Evolutionary conservation across 2,113 vertebrate species (phyloP).

Genomic region (Rhea pennata): DNA sequence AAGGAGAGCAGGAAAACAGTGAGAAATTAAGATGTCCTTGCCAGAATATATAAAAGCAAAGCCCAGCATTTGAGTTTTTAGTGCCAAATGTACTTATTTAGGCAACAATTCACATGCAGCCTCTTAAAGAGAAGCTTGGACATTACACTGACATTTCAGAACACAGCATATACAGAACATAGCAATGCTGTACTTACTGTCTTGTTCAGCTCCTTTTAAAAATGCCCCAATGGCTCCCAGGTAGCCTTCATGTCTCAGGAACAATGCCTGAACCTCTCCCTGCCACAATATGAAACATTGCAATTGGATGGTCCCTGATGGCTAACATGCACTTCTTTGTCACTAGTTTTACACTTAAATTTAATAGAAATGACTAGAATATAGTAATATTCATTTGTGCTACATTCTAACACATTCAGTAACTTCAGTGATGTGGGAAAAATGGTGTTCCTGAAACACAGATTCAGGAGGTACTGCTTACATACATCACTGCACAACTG

Average conservation of each 20-base stretch:
- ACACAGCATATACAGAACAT: conserved; percentile 56
- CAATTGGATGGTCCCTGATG: conserved; percentile 60
- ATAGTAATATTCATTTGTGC: conserved; percentile 33
- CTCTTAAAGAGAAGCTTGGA: conserved; percentile 57
- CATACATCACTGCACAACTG: conserved; percentile 14
- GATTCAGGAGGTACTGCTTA: not conserved
- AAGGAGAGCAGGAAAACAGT: not conserved
- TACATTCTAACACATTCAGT: conserved; percentile 57
- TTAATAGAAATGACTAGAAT: conserved; percentile 50
- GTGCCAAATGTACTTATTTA: conserved; percentile 21
- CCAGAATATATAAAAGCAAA: conserved; percentile 24
- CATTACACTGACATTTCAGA: conserved; percentile 62
- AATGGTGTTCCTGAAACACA: not conserved
- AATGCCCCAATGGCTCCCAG: conserved; percentile 97
- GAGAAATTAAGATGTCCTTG: conserved; percentile 13
- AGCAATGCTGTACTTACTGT: conserved; percentile 87
- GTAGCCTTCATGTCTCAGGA: conserved; percentile 97
- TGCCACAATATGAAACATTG: conserved; percentile 74
- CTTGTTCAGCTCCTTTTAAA: conserved; percentile 96
- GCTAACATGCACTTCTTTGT: conserved; percentile 54
- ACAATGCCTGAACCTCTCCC: conserved; percentile 98
- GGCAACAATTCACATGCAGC: conserved; percentile 59
- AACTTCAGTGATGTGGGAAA: not conserved
- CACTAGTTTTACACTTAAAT: conserved; percentile 62
- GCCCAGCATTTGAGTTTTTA: conserved; percentile 49